Conservation (phyloP, 2,797 vertebrate genomes). For the Babyrousa celebensis region DNA sequence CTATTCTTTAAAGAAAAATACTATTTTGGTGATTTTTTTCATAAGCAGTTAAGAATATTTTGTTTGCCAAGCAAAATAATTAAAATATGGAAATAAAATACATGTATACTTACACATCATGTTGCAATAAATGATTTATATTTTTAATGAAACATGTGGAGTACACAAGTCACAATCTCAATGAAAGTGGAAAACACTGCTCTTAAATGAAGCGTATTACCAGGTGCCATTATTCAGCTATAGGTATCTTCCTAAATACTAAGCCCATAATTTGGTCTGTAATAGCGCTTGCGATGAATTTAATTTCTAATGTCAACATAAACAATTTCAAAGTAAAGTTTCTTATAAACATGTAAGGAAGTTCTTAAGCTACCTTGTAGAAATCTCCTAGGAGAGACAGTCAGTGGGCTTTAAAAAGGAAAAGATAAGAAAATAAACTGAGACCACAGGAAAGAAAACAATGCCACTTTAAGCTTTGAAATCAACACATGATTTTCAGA, state of each 20-base stretch:
- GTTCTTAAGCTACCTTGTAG: background rate
- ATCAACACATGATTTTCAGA: background rate
- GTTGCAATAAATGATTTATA: background rate
- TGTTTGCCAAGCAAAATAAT: background rate
- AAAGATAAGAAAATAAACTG: background rate
- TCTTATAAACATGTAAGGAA: background rate
- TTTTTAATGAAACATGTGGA: constrained; percentile 23
- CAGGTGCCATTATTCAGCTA: background rate
- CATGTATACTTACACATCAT: background rate
- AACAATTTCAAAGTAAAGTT: background rate
- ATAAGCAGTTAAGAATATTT: background rate
- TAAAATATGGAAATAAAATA: background rate
- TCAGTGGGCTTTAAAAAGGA: background rate
- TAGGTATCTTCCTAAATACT: background rate
- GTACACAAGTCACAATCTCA: background rate
- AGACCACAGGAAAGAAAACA: background rate
- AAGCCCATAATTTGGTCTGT: background rate
- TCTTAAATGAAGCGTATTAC: background rate
- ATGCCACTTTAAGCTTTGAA: constrained; percentile 5
- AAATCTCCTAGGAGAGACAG: background rate
- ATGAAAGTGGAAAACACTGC: background rate
- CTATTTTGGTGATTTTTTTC: background rate
- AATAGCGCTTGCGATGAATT: background rate
- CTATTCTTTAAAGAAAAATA: background rate
- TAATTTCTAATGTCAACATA: background rate